phyloP scores from a whole-genome alignment of 1,140 invertebrate genomes.

The Drosophila mayri region DNA sequence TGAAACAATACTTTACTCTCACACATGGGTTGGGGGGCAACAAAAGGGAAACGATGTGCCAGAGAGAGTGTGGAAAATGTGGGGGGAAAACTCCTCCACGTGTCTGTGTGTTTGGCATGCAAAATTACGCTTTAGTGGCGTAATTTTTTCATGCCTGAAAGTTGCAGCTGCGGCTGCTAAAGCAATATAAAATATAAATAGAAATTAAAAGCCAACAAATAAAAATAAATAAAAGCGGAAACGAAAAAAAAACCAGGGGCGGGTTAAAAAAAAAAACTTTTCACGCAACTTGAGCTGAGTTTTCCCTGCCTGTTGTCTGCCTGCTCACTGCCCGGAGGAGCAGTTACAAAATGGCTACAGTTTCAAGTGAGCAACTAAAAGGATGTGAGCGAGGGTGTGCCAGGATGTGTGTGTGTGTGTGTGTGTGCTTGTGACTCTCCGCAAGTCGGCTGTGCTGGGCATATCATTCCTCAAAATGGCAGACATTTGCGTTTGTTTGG shows the following conservation, averaged over 20 bases:
- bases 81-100: constrained; percentile 26
- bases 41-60: constrained; percentile 1
- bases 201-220: constrained; percentile 82
- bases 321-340: constrained; percentile 32
- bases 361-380: constrained; percentile 59
- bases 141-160: constrained; percentile 69
- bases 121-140: constrained; percentile 80
- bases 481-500: constrained; percentile 83
- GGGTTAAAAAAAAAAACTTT: constrained; percentile 49
- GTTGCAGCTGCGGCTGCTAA: constrained; percentile 73
- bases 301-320: constrained; percentile 28
- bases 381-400: constrained; percentile 14
- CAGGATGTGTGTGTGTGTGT: constrained; percentile 7
- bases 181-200: constrained; percentile 81
- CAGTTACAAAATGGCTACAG: constrained; percentile 56
- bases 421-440: constrained; percentile 13
- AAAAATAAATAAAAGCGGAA: constrained; percentile 64
- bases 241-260: constrained; percentile 16
- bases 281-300: constrained; percentile 62
- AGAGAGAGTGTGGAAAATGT: constrained; percentile 19
- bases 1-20: constrained; percentile 82
- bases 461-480: constrained; percentile 79
- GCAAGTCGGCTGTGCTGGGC: constrained; percentile 51
- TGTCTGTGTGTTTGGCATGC: constrained; percentile 63
- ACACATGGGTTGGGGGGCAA: constrained; percentile 46